These are phyloP conservation scores for Momotus momota DNA, from an alignment of 2,797 vertebrate genomes.

Conservation along the genomic window DNA sequence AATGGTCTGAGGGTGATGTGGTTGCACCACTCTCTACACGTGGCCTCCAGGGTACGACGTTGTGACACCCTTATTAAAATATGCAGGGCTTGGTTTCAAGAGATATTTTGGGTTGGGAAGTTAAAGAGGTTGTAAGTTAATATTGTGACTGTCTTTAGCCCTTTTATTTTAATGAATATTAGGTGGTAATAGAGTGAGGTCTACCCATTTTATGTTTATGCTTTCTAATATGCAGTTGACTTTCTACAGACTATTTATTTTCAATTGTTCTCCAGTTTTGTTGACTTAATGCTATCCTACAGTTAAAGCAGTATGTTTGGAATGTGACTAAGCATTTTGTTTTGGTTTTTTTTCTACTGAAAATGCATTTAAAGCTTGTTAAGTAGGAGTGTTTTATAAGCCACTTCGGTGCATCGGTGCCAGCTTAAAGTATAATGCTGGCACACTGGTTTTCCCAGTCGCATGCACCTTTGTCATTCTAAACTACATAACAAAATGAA, in stretches of 20 bases:
- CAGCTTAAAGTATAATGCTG: background rate
- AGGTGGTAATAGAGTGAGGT: background rate
- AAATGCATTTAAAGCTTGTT: background rate
- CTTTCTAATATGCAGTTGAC: background rate
- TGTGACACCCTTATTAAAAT: slow-evolving; percentile 22
- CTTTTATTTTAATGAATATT: background rate
- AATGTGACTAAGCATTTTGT: background rate
- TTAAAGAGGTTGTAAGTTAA: background rate
- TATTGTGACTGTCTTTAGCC: background rate
- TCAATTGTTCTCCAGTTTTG: background rate
- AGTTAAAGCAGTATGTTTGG: background rate
- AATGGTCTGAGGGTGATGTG: slow-evolving; percentile 41
- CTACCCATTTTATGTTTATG: background rate
- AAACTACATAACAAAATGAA: background rate
- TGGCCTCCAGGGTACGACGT: slow-evolving; percentile 4
- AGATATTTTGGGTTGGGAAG: background rate
- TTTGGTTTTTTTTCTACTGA: background rate
- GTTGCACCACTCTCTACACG: slow-evolving; percentile 4
- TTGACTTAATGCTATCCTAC: background rate
- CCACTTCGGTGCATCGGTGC: background rate
- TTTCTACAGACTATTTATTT: background rate
- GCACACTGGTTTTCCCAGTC: background rate
- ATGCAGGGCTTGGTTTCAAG: background rate
- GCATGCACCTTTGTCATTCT: background rate
- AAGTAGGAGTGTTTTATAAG: background rate